Base-by-base conservation (phyloP, 2,113 vertebrate genomes). In the Colistium nudipinnis region DNA sequence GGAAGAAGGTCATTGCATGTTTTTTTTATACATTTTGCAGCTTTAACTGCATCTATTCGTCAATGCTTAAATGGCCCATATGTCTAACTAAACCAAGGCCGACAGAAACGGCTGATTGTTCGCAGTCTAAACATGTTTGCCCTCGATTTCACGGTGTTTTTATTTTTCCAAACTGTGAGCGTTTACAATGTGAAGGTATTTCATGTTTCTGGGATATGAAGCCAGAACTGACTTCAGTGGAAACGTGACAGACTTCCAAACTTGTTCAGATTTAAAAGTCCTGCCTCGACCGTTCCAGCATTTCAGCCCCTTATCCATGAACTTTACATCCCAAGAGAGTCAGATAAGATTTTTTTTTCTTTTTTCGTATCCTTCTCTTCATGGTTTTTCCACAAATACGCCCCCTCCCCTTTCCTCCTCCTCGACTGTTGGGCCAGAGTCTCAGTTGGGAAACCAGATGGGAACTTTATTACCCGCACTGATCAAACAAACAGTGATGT, bases 401-500 rank as follows among this genome's bases (percentile, higher is more conserved):
- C 62, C 62, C 73, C 35, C 20, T 69, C 70, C 71, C 73, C 8
- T 1, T 65, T 60, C 73, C 35, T n/a, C 71, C 70, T 69, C 73
- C 8, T 1, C 4, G 7, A 53, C 28, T 63, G 14, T 61, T 63
- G 60, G 78, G 70, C 39, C 38, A 31, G 59, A 41, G 76, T 62
- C 60, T 64, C 54, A 47, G 61, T 64, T 16, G 48, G 56, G 75
- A 69, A 85, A 66, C 81, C 85, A 86, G 76, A 86, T 85, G 89
- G 79, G 79, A 84, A 88, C 85, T 88, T 90, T 88, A 88, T 86
- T 83, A 74, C 76, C 66, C 27, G 0, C 33, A 12, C 73, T 81
- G 85, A 85, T 90, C 83, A 90, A 90, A 89, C 89, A 85, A 76
- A 78, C 77, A 10, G 48, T 89, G 87, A 88, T 84, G 87, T 80